A percentile compares a stretch with the other conserved stretches of the same genome.
Evolutionary conservation across 1,140 invertebrate species (phyloP).

Genomic region (Lamellibrachia luymesi): DNA sequence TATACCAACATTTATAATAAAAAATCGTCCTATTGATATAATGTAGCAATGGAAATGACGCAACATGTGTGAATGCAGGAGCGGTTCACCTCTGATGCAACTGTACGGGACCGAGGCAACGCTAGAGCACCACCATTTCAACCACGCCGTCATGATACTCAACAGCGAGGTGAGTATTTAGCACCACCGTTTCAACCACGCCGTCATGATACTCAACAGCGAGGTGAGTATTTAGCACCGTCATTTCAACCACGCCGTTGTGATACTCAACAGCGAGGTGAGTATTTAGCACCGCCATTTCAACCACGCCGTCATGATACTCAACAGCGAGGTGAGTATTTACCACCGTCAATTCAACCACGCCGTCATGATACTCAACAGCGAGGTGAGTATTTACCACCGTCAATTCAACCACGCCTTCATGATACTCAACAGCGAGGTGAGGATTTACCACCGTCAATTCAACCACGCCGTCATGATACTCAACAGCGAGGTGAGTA

Average conservation of each 20-base stretch:
- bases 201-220: constrained; percentile 89
- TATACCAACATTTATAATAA: background rate
- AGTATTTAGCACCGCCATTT: constrained; percentile 74
- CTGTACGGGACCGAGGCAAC: constrained; percentile 79
- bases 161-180: constrained; percentile 63
- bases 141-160: constrained; percentile 92
- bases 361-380: constrained; percentile 92
- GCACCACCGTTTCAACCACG: constrained; percentile 90
- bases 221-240: constrained; percentile 63
- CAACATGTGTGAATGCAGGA: constrained; percentile 7
- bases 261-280: constrained; percentile 79
- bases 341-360: constrained; percentile 96
- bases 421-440: constrained; percentile 82
- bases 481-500: constrained; percentile 67
- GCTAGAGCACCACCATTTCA: constrained; percentile 94
- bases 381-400: constrained; percentile 55
- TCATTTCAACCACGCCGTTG: constrained; percentile 92
- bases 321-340: too few species aligned
- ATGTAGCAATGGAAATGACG: background rate
- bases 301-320: constrained; percentile 92
- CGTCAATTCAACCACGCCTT: constrained; percentile 94
- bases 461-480: constrained; percentile 96
- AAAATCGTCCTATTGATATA: background rate
- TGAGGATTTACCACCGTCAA: constrained; percentile 67
- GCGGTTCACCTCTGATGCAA: constrained; percentile 19